Evolutionary conservation across 2,113 vertebrate genomes (phyloP).

Genomic region (Excalfactoria chinensis): DNA sequence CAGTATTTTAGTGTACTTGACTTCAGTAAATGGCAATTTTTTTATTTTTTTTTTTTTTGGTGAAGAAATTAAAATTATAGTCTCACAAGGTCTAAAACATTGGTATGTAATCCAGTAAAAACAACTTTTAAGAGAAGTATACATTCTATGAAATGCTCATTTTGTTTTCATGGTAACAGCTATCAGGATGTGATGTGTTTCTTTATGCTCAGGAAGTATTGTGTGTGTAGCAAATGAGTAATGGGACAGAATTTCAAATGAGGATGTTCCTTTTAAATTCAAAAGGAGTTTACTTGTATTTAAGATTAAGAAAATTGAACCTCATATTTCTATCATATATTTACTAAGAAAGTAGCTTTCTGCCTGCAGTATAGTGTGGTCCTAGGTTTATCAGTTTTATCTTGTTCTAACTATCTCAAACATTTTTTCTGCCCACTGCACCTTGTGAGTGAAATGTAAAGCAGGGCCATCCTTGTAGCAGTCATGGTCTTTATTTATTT

Average conservation of each 20-base stretch:
- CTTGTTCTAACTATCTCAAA: not conserved
- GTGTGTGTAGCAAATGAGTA: not conserved
- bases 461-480: not conserved
- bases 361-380: not conserved
- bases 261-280: not conserved
- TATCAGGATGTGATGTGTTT: not conserved
- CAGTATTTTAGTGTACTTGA: not conserved
- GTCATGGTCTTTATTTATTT: not conserved
- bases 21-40: too few relatives aligned
- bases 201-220: not conserved
- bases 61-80: not conserved
- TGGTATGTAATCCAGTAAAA: not conserved
- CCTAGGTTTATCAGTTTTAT: not conserved
- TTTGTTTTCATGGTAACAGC: not conserved
- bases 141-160: not conserved
- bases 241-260: constrained; percentile 13
- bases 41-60: too few relatives aligned
- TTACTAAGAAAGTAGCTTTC: not conserved
- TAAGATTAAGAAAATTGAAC: constrained; percentile 5
- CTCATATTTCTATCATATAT: not conserved
- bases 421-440: not conserved
- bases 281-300: not conserved
- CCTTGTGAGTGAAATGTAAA: not conserved
- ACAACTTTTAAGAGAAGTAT: not conserved
- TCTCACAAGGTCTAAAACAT: not conserved